Evolutionary conservation across 2,797 vertebrate genomes (phyloP).

Genomic region (Paratrypauchen microcephalus): DNA sequence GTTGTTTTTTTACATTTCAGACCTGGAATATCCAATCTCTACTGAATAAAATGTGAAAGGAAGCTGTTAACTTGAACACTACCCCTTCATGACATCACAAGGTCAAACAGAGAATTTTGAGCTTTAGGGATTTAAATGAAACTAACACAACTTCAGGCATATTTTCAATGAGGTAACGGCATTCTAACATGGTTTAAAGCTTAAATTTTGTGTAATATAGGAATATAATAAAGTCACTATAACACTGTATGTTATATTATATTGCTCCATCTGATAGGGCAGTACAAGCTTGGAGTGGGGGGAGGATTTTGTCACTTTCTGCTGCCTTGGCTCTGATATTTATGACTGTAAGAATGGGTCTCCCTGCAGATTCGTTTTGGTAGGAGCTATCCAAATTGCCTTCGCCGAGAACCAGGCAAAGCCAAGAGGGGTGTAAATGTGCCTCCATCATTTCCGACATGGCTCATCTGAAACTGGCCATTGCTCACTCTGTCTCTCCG

Average conservation of each 20-base stretch:
- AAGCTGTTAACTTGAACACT: too few relatives aligned
- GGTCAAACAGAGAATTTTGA: too few relatives aligned
- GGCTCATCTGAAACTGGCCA: slow-evolving; percentile 48
- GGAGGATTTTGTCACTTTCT: slow-evolving; percentile 67
- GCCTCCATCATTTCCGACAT: slow-evolving; percentile 58
- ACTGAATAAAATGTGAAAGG: too few relatives aligned
- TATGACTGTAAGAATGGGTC: slow-evolving; percentile 58
- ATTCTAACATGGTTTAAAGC: too few relatives aligned
- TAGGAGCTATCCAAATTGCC: slow-evolving; percentile 66
- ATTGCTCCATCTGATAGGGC: background rate
- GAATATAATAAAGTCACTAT: background rate
- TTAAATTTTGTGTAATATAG: too few relatives aligned
- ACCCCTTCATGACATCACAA: too few relatives aligned
- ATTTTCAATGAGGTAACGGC: too few relatives aligned
- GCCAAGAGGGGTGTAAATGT: slow-evolving; percentile 52
- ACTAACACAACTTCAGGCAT: too few relatives aligned
- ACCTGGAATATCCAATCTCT: too few relatives aligned
- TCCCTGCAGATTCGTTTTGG: slow-evolving; percentile 68
- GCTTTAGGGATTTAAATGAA: too few relatives aligned
- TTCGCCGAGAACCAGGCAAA: slow-evolving; percentile 43
- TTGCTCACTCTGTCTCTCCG: slow-evolving; percentile 5
- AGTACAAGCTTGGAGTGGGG: slow-evolving; percentile 3
- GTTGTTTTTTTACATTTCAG: too few relatives aligned
- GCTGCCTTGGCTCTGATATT: slow-evolving; percentile 57
- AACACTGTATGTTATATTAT: too few relatives aligned